Conservation (phyloP, 2,113 vertebrate species). For the Sclerurus mexicanus region DNA sequence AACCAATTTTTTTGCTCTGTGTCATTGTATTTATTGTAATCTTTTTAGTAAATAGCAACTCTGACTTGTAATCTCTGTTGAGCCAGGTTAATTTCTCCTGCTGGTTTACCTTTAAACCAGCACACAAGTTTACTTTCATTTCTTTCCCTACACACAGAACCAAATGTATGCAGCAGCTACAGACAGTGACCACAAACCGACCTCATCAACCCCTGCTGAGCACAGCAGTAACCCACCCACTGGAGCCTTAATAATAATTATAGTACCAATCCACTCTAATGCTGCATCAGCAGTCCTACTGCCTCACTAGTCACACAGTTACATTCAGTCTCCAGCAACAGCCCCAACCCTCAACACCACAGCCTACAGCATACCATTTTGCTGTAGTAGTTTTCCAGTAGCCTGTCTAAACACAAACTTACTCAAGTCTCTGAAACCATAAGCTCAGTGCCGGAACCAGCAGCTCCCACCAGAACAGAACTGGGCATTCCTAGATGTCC, state of each 20-base stretch:
- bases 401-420: not conserved
- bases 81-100: too few species aligned
- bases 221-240: not conserved
- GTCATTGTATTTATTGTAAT: too few species aligned
- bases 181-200: not conserved
- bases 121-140: too few species aligned
- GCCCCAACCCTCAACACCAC: not conserved
- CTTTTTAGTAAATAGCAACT: too few species aligned
- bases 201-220: not conserved
- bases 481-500: not conserved
- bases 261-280: too few species aligned
- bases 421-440: not conserved
- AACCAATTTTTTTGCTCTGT: too few species aligned
- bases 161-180: not conserved
- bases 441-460: rapidly evolving
- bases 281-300: not conserved
- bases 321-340: not conserved
- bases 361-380: rapidly evolving
- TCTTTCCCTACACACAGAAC: not conserved
- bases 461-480: not conserved
- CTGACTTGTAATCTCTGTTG: too few species aligned
- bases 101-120: too few species aligned
- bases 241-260: not conserved
- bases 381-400: not conserved
- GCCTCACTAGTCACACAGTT: not conserved